A percentile compares a stretch with the other conserved stretches of the same genome.
Evolutionary conservation across 2,888 invertebrate genomes (phyloP).

Genomic region (Meghimatium bilineatum): DNA sequence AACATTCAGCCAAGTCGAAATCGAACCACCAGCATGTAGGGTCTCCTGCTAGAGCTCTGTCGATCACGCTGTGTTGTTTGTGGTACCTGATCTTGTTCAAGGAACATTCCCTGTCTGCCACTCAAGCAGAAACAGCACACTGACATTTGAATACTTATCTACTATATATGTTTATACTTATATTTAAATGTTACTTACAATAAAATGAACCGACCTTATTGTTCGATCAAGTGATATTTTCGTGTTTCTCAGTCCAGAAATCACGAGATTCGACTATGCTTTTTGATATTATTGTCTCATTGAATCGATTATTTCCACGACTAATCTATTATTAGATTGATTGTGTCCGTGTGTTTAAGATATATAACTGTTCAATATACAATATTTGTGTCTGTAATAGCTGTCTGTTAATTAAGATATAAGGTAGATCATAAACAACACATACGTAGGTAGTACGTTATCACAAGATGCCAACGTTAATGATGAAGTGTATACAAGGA

Average conservation of each 20-base stretch:
- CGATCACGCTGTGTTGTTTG: too few relatives aligned
- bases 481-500: too few relatives aligned
- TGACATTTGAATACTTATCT: neutral
- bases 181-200: neutral
- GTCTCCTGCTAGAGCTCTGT: too few relatives aligned
- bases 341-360: neutral
- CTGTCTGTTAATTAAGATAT: too few relatives aligned
- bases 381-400: neutral
- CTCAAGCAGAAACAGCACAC: neutral
- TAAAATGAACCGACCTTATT: neutral
- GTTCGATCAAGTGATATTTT: neutral
- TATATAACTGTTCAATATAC: neutral
- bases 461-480: too few relatives aligned
- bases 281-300: neutral
- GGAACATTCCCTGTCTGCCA: neutral
- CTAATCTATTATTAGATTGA: neutral
- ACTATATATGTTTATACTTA: neutral
- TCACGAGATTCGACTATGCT: neutral
- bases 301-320: neutral
- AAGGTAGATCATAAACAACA: too few relatives aligned
- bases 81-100: neutral
- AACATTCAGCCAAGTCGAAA: too few relatives aligned
- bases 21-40: neutral
- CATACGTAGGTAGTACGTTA: too few relatives aligned
- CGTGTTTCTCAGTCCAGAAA: neutral